Conservation (phyloP, 2,888 invertebrate species). For the Oegoconia quadripuncta region DNA sequence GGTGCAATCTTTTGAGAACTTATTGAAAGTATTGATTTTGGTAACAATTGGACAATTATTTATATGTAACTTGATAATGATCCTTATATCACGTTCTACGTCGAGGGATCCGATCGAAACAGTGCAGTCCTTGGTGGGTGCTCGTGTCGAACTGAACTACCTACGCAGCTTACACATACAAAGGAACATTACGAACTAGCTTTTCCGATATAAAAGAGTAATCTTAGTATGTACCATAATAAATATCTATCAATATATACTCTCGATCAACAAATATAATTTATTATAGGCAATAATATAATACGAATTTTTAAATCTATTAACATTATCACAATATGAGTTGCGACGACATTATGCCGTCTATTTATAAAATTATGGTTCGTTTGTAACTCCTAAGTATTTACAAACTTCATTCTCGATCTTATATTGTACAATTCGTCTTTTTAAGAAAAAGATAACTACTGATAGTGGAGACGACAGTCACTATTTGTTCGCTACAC, state of each 20-base stretch:
- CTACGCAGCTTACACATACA: slow-evolving; percentile 36
- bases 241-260: slow-evolving; percentile 72
- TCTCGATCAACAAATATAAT: slow-evolving; percentile 72
- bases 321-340: slow-evolving; percentile 67
- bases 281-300: slow-evolving; percentile 65
- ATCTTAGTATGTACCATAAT: slow-evolving; percentile 58
- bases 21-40: slow-evolving; percentile 15
- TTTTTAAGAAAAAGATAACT: slow-evolving; percentile 29
- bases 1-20: slow-evolving; percentile 11
- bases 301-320: slow-evolving; percentile 59
- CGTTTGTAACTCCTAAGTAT: slow-evolving; percentile 39
- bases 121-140: slow-evolving; percentile 17
- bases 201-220: slow-evolving; percentile 52
- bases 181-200: slow-evolving; percentile 44
- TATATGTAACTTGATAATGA: slow-evolving; percentile 4
- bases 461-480: slow-evolving; percentile 19
- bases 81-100: not conserved
- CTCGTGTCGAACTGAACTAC: slow-evolving; percentile 28
- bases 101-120: not conserved
- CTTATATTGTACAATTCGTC: slow-evolving; percentile 40
- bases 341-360: slow-evolving; percentile 57
- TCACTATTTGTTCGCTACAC: slow-evolving; percentile 3
- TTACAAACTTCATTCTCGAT: slow-evolving; percentile 39
- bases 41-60: slow-evolving; percentile 17
- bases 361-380: slow-evolving; percentile 43